Percentiles rank a stretch among this genome's conserved stretches.
Conservation (phyloP, 2,113 vertebrate genomes). For the Craseonycteris thonglongyai region DNA sequence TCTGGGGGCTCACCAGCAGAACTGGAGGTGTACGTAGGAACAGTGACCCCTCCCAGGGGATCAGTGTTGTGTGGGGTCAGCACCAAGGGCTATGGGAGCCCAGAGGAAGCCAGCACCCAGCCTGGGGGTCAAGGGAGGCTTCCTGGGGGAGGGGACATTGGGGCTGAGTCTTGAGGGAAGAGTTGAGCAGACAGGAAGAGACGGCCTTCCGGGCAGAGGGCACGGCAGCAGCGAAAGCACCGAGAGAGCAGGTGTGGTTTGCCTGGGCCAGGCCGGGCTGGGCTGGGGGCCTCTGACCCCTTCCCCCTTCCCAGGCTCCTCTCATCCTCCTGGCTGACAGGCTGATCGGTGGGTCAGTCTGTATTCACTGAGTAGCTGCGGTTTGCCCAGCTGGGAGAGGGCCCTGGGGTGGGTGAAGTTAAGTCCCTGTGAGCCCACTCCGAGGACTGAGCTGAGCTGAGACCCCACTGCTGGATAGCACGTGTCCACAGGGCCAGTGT, state of each 20-base stretch:
- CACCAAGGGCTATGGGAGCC: neutral
- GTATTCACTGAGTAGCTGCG: neutral
- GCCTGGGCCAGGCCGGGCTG: fast-evolving
- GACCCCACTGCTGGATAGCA: neutral
- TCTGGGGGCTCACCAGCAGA: neutral
- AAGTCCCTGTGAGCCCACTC: neutral
- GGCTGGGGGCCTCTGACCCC: neutral
- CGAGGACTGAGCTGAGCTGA: neutral
- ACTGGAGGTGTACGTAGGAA: neutral
- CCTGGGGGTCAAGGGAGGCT: neutral
- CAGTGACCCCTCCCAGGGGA: neutral
- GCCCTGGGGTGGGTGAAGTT: neutral
- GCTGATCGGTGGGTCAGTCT: neutral
- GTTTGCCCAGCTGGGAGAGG: neutral
- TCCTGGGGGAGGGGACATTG: neutral
- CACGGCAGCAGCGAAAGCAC: too few relatives aligned
- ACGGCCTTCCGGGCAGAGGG: neutral
- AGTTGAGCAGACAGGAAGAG: neutral
- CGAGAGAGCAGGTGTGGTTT: neutral
- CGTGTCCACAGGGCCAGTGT: neutral
- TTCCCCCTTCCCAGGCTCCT: neutral
- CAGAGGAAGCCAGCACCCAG: too few relatives aligned
- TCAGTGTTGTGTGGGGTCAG: neutral
- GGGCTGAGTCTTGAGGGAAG: neutral
- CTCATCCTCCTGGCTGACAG: neutral